phyloP scores from a whole-genome alignment of 2,888 invertebrate genomes.

The Exocentrus adspersus region DNA sequence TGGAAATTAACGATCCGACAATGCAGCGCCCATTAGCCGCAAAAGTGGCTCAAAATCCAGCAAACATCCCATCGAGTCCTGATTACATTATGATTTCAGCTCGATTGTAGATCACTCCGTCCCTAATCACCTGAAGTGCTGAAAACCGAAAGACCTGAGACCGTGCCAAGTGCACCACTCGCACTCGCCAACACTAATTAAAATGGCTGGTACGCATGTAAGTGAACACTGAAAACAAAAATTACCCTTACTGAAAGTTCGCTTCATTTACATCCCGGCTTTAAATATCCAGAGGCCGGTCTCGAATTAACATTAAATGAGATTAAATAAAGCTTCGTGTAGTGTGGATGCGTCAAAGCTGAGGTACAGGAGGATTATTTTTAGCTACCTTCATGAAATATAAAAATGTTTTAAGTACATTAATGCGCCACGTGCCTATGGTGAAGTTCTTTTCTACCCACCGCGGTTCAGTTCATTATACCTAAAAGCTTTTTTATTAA shows the following conservation, averaged over 20 bases:
- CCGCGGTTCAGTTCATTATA: too few relatives aligned
- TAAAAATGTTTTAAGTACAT: neutral
- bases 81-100: conserved; percentile 22
- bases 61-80: conserved; percentile 16
- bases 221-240: conserved; percentile 45
- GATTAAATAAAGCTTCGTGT: neutral
- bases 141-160: conserved; percentile 44
- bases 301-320: neutral
- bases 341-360: neutral
- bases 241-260: conserved; percentile 42
- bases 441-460: too few relatives aligned
- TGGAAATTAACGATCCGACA: too few relatives aligned
- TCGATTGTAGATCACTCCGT: conserved; percentile 33
- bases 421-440: too few relatives aligned
- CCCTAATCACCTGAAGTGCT: conserved; percentile 39
- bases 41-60: conserved; percentile 5
- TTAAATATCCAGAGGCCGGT: conserved; percentile 22
- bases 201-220: conserved; percentile 48
- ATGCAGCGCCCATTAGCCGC: neutral
- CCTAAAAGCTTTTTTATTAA: too few relatives aligned
- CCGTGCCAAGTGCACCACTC: conserved; percentile 46
- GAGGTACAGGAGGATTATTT: neutral
- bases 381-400: neutral
- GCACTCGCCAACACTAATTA: conserved; percentile 48
- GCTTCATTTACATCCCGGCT: conserved; percentile 35